phyloP scores from a whole-genome alignment of 2,888 invertebrate species.

The Papilio elwesi region DNA sequence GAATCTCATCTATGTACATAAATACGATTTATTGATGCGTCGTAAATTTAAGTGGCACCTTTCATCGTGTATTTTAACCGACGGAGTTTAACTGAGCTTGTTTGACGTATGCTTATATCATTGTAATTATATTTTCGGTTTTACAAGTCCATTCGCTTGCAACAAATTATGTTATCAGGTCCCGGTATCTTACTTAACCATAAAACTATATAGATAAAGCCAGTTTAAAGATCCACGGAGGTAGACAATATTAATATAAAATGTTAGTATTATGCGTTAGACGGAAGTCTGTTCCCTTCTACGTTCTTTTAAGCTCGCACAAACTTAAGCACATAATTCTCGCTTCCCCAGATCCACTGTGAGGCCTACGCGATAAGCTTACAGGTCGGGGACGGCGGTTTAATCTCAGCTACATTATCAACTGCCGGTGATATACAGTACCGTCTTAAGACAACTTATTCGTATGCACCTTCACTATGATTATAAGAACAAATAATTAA shows the following conservation, averaged over 20 bases:
- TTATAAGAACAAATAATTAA: neutral
- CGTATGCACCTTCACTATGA: neutral
- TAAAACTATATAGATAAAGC: too few relatives aligned
- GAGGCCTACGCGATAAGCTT: neutral
- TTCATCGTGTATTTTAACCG: neutral
- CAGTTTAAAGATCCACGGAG: too few relatives aligned
- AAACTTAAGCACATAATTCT: slow-evolving; percentile 6
- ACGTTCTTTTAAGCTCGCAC: neutral
- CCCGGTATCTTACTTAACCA: too few relatives aligned
- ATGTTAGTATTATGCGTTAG: too few relatives aligned
- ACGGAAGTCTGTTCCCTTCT: neutral
- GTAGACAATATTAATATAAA: too few relatives aligned
- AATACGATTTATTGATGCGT: slow-evolving; percentile 4
- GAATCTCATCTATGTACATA: slow-evolving; percentile 11
- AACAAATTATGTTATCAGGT: too few relatives aligned
- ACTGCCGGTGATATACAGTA: neutral
- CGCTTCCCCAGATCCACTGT: neutral
- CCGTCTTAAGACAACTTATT: neutral
- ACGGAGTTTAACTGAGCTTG: neutral
- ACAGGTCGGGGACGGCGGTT: neutral
- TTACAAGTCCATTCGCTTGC: neutral
- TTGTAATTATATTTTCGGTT: neutral
- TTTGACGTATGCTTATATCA: neutral
- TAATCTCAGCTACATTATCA: slow-evolving; percentile 7
- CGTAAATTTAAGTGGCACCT: neutral